These are phyloP conservation scores for Pantelozetes paolii DNA, from an alignment of 2,888 invertebrate species.

Conservation along the genomic window DNA sequence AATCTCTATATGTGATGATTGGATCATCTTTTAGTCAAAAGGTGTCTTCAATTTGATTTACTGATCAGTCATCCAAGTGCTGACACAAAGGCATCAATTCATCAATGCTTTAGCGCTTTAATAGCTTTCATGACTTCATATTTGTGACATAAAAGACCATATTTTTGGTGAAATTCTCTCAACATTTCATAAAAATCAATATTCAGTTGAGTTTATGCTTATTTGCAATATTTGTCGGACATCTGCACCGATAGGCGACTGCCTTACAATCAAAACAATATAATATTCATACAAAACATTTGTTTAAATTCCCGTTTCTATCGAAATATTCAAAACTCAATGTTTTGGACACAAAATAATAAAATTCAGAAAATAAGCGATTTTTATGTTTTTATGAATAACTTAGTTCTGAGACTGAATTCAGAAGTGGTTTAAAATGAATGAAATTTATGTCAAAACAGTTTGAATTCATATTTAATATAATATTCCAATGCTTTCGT, in stretches of 20 bases:
- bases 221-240: background rate
- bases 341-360: background rate
- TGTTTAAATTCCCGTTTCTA: no score
- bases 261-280: no score
- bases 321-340: background rate
- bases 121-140: constrained; percentile 1
- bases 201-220: background rate
- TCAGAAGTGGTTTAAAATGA: no score
- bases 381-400: no score
- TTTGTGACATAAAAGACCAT: background rate
- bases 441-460: no score
- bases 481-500: no score
- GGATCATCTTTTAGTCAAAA: background rate
- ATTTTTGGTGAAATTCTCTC: background rate
- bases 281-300: no score
- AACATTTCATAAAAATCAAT: background rate
- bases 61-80: background rate
- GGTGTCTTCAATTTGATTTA: background rate
- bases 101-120: no score
- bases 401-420: no score
- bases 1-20: background rate
- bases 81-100: background rate
- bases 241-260: background rate
- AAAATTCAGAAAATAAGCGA: no score
- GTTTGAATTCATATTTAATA: no score